These are phyloP conservation scores for Agrochola lychnidis DNA, from an alignment of 2,888 invertebrate species.

Conservation along the genomic window DNA sequence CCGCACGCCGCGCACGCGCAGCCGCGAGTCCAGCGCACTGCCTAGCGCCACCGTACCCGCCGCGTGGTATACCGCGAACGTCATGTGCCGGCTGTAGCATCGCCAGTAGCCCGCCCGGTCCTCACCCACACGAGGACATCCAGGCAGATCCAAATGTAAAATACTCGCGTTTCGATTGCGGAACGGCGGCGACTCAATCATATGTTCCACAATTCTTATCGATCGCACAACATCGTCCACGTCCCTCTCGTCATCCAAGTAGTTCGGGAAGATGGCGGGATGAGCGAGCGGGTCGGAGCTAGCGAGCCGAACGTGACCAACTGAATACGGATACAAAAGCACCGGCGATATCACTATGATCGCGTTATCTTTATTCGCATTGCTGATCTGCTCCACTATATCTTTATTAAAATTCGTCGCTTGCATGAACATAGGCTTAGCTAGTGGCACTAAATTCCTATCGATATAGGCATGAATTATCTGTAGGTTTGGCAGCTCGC, in stretches of 20 bases:
- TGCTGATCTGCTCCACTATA: constrained; percentile 69
- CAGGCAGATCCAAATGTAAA: constrained; percentile 67
- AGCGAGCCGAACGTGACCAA: constrained; percentile 74
- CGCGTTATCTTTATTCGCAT: constrained; percentile 67
- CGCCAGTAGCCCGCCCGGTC: constrained; percentile 72
- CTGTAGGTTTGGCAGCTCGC: constrained; percentile 77
- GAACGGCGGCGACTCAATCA: constrained; percentile 69
- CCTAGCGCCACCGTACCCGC: constrained; percentile 77
- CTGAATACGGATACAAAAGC: constrained; percentile 74
- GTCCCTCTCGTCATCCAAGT: constrained; percentile 74
- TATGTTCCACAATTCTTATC: constrained; percentile 73
- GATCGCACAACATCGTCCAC: constrained; percentile 71
- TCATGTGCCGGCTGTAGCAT: constrained; percentile 81
- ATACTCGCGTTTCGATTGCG: constrained; percentile 68
- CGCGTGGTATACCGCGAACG: constrained; percentile 76
- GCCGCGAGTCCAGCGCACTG: constrained; percentile 73
- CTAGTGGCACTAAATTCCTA: constrained; percentile 61
- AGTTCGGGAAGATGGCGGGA: constrained; percentile 78
- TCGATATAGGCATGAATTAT: constrained; percentile 74
- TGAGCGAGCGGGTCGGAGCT: constrained; percentile 69
- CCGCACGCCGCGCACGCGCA: constrained; percentile 75
- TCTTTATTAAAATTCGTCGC: constrained; percentile 62
- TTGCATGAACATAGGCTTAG: constrained; percentile 56
- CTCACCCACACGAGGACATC: constrained; percentile 67
- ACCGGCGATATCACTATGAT: constrained; percentile 72